Base-by-base conservation (phyloP, 2,888 invertebrate species). In the Heliconius charithonia region DNA sequence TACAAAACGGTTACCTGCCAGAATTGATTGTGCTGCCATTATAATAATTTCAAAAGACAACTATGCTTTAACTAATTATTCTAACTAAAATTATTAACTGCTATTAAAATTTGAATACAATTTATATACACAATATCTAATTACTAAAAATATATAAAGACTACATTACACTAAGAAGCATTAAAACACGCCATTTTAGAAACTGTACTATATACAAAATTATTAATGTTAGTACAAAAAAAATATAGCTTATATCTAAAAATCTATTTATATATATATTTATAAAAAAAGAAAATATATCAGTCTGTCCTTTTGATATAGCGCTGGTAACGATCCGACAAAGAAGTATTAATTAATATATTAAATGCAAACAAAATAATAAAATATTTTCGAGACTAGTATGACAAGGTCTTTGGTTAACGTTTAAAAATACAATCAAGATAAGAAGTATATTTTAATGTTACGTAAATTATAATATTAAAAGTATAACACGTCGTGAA, bases 381-480 rank as follows among this genome's bases (percentile, higher is more conserved):
- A 88, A 87, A 85, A 91, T 90, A 91, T 84, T 81, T 89, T 86
- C 86, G 85, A 92, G 94, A 94, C 94, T 94, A 94, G 94, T 87
- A 85, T 87, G 3, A 88, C 86, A 86, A 89, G 85, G 88, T 93
- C 94, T 94, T 94, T 94, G 94, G 94, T 90, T 90, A 91, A 87
- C 90, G 88, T 92, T 82, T 80, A 81, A 79, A 80, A 78, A 72
- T 59, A 72, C 25, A 56, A 70, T 75, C 66, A 19, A 71, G 62
- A 77, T 75, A 65, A 22, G 74, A 76, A 37, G 41, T 19, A n/a
- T 32, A 56, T 72, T 72, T 72, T n/a, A 59, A 32, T 32, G 16
- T 37, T 59, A 72, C 13, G 13, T n/a, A 72, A 72, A 56, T 72
- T 59, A 25, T 69, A 41, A 41, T 25, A 69, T 45, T 69, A 69